Base-by-base conservation (phyloP, 1,140 invertebrate species). In the Scaptomyza graminum region DNA sequence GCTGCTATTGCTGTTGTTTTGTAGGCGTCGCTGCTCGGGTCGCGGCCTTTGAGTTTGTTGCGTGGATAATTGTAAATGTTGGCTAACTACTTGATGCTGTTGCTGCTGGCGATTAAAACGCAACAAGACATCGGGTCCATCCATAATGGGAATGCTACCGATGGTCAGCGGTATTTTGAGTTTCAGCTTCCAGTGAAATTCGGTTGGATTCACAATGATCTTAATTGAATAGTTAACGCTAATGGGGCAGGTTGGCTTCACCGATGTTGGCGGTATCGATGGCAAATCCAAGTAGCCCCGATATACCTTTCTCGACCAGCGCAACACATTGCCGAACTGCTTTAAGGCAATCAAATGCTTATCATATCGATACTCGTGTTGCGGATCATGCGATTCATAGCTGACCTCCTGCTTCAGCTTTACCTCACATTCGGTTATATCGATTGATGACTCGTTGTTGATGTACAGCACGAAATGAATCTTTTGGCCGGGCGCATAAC, bases 261-360 rank as follows among this genome's bases (percentile, higher is more conserved):
- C 92, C 90, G 96, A 95, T 5, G 95, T 95, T 0, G 95, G 95
- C 34, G 95, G 95, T 83, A 95, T 90, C 5, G 95, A 93, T 1
- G 95, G 95, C 54, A 96, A 91, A 43, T 94, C 92, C 46, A 96
- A 87, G 44, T 83, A 92, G 49, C 87, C 89, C 9, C 87, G 67
- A 63, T 90, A 91, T 3, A 90, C 89, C 72, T 91, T 91, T 16
- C 90, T 47, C 11, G 90, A 91, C 89, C 90, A 91, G 63, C 87
- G 76, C 87, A 94, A 94, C 43, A 94, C 93, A 52, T 94, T 93
- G 3, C 93, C 94, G 5, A 92, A 92, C 49, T 93, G 92, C 5
- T 93, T 93, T 12, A 83, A 66, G 93, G 93, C 71, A 93, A 95
- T 91, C 49, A 93, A 88, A 54, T 93, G 92, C 74, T 94, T 94